phyloP scores from a whole-genome alignment of 2,888 invertebrate genomes.

The Gerris lacustris region DNA sequence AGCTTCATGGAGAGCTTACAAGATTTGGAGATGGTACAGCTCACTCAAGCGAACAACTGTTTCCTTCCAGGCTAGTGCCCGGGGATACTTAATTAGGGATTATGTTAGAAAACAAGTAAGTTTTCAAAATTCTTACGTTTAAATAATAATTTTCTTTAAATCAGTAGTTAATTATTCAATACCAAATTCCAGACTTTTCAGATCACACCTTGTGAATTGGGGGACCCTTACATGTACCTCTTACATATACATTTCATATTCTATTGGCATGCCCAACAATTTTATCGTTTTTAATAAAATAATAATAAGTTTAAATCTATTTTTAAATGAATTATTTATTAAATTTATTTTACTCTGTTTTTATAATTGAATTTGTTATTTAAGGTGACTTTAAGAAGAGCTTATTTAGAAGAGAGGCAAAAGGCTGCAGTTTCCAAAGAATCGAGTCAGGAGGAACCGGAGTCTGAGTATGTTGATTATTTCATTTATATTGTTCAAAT shows the following conservation, averaged over 20 bases:
- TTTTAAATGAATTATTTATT: no score
- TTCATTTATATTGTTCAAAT: background rate
- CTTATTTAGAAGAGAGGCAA: background rate
- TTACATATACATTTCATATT: no score
- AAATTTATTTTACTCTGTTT: no score
- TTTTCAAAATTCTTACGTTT: background rate
- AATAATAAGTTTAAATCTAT: no score
- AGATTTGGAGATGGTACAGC: constrained; percentile 52
- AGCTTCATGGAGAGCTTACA: constrained; percentile 60
- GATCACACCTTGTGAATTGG: no score
- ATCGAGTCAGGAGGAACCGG: constrained; percentile 44
- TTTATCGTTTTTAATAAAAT: no score
- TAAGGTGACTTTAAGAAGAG: constrained; percentile 11
- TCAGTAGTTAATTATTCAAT: no score
- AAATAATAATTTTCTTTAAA: no score
- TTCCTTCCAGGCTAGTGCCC: constrained; percentile 57
- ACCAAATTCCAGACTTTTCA: no score
- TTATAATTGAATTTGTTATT: background rate
- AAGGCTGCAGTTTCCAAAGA: constrained; percentile 36
- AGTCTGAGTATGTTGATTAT: constrained; percentile 35
- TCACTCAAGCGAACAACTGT: constrained; percentile 48
- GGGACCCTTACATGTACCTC: no score
- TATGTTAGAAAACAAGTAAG: constrained; percentile 10
- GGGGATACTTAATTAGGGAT: constrained; percentile 53
- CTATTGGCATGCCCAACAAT: no score